Evolutionary conservation across 2,888 invertebrate species (phyloP).

Genomic region (Zelleria hepariella): DNA sequence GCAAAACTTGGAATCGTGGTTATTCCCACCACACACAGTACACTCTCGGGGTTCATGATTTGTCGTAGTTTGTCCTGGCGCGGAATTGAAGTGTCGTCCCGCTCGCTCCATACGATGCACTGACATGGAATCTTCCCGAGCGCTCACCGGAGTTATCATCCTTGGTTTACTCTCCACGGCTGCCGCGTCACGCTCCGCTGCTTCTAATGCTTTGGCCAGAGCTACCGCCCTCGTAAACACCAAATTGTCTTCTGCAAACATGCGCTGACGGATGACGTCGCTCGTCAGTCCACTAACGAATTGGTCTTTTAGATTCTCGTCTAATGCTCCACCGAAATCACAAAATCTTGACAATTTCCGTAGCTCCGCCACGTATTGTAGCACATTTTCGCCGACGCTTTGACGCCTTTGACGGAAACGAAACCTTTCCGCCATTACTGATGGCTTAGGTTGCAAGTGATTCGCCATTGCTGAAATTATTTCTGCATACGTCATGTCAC

Average conservation of each 20-base stretch:
- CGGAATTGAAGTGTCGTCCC: neutral
- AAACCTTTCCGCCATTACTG: neutral
- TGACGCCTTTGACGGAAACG: neutral
- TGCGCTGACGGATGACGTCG: neutral
- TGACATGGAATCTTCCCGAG: neutral
- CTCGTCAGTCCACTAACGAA: neutral
- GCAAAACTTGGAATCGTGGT: neutral
- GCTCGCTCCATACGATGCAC: neutral
- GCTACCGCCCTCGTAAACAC: neutral
- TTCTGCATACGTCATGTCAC: neutral
- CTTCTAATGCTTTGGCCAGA: neutral
- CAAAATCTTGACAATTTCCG: neutral
- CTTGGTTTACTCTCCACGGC: neutral
- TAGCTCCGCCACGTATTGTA: neutral
- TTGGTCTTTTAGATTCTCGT: neutral
- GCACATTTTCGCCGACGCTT: neutral
- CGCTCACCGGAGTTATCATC: neutral
- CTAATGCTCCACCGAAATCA: neutral
- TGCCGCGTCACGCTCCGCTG: constrained; percentile 1
- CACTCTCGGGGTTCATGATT: neutral
- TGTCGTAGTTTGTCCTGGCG: neutral
- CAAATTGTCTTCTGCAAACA: neutral
- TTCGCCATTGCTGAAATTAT: neutral
- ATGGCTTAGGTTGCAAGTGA: neutral
- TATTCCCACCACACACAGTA: neutral